Evolutionary conservation across 2,113 vertebrate genomes (phyloP), one percentile per base, ranked within the genome.

Genomic region (Acinonyx jubatus): DNA sequence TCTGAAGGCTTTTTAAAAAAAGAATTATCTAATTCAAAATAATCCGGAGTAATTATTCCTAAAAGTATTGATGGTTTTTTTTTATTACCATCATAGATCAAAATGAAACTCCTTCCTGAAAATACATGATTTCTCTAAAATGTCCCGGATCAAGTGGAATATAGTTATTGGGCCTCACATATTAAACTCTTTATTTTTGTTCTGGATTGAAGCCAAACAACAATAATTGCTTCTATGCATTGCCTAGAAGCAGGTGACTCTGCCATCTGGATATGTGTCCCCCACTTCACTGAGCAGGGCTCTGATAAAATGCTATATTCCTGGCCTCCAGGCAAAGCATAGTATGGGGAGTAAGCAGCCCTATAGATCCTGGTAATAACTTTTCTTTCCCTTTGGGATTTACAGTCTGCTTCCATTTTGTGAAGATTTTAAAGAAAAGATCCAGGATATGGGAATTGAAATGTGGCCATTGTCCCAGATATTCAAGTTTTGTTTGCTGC

Each of bases 221-320:
- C 63, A 96, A 82, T 98, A 98, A 97, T 96, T 96, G 97, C 94
- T 92, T 95, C 96, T 94, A 78, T 52, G 76, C 61, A 33, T 82
- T 94, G 96, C 97, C 94, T 95, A 41, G 79, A 91, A 96, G 83
- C 96, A 98, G 97, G 97, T 97, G 97, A 97, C 92, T 96, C 13
- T 8, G 18, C 97, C 97, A 97, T 98, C 97, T 98, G 97, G 96
- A 84, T 12, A 2, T n/a, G 61, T 83, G 90, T 97, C 96, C 95
- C 74, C 57, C 65, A 94, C 94, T 92, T 97, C 90, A 31, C 79
- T 95, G 97, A 98, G 87, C 95, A 96, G 76, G 80, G 57, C 41
- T 61, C 91, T 91, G 95, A 95, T 93, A 89, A 97, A 97, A 96
- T 36, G 61, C 86, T 89, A 3, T 45, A 23, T 69, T 92, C 79